phyloP scores from a whole-genome alignment of 2,113 vertebrate genomes.

The Passer domesticus region DNA sequence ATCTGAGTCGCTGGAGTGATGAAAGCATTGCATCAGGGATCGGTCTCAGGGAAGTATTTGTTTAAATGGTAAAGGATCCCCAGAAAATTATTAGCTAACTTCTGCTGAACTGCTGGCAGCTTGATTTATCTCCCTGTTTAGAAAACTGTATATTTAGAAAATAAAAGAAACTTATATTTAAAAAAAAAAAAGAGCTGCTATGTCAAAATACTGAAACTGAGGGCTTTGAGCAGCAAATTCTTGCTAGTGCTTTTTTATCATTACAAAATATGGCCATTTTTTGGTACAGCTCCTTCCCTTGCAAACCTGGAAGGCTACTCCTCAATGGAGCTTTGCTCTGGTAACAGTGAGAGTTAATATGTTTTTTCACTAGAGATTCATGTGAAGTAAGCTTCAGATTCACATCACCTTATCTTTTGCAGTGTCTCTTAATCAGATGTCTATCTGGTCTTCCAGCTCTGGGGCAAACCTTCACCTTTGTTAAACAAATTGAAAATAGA shows the following conservation, averaged over 20 bases:
- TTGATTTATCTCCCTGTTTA: background rate
- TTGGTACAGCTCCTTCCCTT: background rate
- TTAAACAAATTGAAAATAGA: background rate
- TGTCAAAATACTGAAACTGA: background rate
- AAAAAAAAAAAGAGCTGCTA: background rate
- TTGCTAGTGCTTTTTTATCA: background rate
- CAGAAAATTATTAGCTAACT: background rate
- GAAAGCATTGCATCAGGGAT: background rate
- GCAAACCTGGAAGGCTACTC: background rate
- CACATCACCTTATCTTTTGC: background rate
- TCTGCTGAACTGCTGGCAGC: background rate
- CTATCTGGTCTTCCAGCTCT: background rate
- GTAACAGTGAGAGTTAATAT: background rate
- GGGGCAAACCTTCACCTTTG: background rate
- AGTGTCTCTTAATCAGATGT: background rate
- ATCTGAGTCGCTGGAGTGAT: background rate
- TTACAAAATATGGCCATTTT: background rate
- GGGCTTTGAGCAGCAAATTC: background rate
- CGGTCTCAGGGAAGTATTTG: background rate
- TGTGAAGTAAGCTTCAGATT: background rate
- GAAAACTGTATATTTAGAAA: background rate
- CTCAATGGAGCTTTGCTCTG: background rate
- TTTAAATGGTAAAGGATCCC: background rate
- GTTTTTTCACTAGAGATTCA: background rate
- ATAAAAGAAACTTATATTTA: background rate